phyloP scores from a whole-genome alignment of 2,113 vertebrate species.

The Dascyllus trimaculatus region DNA sequence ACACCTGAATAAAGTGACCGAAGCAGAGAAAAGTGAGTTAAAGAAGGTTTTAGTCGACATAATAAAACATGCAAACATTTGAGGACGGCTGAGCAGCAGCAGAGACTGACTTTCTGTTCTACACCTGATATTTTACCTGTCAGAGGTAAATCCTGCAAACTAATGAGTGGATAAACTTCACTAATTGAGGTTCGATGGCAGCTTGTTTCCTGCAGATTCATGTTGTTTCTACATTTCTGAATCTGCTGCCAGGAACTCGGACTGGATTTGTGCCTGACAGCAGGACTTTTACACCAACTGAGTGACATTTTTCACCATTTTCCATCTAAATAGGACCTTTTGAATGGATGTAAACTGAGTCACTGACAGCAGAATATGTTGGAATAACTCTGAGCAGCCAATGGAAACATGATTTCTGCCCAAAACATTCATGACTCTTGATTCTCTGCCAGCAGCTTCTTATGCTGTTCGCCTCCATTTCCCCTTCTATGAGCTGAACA shows the following conservation, averaged over 20 bases:
- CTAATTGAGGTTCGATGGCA: background rate
- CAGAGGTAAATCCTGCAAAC: background rate
- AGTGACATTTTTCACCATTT: background rate
- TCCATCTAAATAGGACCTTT: slow-evolving; percentile 5
- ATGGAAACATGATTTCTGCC: too few relatives aligned
- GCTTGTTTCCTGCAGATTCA: background rate
- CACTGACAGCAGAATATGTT: slow-evolving; percentile 4
- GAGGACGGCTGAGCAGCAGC: too few relatives aligned
- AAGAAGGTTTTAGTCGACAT: too few relatives aligned
- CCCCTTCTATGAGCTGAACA: background rate
- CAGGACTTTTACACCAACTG: background rate
- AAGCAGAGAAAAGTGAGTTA: too few relatives aligned
- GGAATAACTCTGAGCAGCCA: background rate
- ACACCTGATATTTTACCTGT: background rate
- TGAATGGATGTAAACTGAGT: slow-evolving; percentile 6
- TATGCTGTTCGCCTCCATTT: background rate
- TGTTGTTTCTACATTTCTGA: background rate
- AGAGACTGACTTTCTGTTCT: background rate
- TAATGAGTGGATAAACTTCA: slow-evolving; percentile 1
- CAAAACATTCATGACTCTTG: too few relatives aligned
- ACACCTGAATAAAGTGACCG: too few relatives aligned
- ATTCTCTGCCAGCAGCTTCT: background rate
- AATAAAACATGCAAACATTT: too few relatives aligned
- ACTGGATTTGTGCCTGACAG: slow-evolving; percentile 3
- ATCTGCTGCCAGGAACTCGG: background rate